Conservation (phyloP, 2,888 invertebrate species). For the Byasa hedistus region DNA sequence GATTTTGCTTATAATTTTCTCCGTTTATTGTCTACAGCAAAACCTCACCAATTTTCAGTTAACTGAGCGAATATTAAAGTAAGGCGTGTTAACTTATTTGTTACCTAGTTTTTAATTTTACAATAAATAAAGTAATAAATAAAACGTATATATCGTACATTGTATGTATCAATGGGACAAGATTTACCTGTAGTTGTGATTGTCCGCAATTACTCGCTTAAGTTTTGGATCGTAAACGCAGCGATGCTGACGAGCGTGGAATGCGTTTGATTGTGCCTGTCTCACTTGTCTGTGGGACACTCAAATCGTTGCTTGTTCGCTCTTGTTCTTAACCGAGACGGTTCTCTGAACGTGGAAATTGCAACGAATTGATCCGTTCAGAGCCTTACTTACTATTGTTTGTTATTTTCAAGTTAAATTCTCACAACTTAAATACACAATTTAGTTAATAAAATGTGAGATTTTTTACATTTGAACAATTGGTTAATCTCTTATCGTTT, state of each 20-base stretch:
- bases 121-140: too few relatives aligned
- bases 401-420: constrained; percentile 3
- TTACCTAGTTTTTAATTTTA: too few relatives aligned
- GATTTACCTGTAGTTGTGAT: constrained; percentile 2
- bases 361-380: constrained; percentile 16
- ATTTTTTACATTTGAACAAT: too few relatives aligned
- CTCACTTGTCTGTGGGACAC: constrained; percentile 18
- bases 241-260: constrained; percentile 10
- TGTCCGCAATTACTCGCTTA: constrained; percentile 19
- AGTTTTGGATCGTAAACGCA: constrained; percentile 24
- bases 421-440: background rate
- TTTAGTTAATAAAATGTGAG: too few relatives aligned
- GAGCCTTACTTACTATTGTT: background rate
- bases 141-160: background rate
- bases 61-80: too few relatives aligned
- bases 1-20: too few relatives aligned
- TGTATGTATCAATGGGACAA: background rate
- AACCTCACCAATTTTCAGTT: too few relatives aligned
- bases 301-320: constrained; percentile 22
- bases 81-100: too few relatives aligned
- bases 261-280: constrained; percentile 27
- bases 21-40: too few relatives aligned
- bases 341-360: constrained; percentile 22
- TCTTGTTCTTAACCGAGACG: constrained; percentile 1
- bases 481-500: background rate